phyloP scores from a whole-genome alignment of 1,140 invertebrate genomes.

The Hycleus cichorii region DNA sequence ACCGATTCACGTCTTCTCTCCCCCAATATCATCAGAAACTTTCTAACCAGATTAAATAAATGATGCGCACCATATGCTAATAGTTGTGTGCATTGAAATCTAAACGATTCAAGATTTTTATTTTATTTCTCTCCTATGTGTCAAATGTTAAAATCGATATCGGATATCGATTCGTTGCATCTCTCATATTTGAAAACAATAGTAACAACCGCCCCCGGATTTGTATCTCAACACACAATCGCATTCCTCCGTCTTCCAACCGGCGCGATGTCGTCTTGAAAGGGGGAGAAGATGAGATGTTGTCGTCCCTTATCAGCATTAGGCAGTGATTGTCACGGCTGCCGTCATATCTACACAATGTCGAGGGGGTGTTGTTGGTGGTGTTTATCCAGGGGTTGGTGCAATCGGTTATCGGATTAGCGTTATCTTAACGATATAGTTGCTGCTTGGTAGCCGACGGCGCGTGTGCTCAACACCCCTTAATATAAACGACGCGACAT shows the following conservation, averaged over 20 bases:
- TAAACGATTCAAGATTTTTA: background rate
- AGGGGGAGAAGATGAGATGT: constrained; percentile 10
- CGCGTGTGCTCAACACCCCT: constrained; percentile 17
- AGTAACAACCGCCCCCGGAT: too few species aligned
- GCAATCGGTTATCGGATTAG: constrained; percentile 37
- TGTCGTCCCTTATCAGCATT: constrained; percentile 28
- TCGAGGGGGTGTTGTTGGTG: constrained; percentile 9
- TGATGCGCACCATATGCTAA: constrained; percentile 21
- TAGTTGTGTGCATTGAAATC: background rate
- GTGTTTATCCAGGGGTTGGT: constrained; percentile 29
- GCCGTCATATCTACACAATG: constrained; percentile 28
- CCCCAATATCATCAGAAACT: constrained; percentile 12
- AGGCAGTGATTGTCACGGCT: constrained; percentile 37
- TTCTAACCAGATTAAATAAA: constrained; percentile 20
- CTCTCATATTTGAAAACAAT: too few species aligned
- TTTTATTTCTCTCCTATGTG: too few species aligned
- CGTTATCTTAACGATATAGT: constrained; percentile 38
- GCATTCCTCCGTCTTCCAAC: constrained; percentile 2
- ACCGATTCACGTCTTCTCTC: constrained; percentile 17
- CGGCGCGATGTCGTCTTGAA: constrained; percentile 7
- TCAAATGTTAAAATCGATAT: background rate
- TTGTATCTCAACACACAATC: background rate
- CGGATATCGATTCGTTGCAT: too few species aligned
- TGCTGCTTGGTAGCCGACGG: constrained; percentile 25
- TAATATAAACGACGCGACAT: too few species aligned